Evolutionary conservation across 2,888 invertebrate species (phyloP).

Genomic region (Digitonthophagus gazella): DNA sequence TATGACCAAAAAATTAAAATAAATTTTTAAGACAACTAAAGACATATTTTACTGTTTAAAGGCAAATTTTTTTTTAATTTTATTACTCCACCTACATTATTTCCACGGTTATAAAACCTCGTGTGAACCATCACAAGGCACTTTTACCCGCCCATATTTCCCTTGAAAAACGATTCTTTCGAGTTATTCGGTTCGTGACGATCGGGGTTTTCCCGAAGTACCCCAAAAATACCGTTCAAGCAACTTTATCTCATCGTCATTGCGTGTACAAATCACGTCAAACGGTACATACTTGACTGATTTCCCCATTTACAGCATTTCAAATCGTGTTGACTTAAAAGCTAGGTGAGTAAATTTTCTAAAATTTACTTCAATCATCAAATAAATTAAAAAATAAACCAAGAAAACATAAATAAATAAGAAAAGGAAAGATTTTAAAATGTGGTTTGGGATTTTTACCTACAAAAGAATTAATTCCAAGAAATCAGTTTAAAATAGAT

Average conservation of each 20-base stretch:
- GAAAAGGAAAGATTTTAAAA: not conserved
- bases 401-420: too few species aligned
- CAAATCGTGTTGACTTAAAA: not conserved
- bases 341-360: not conserved
- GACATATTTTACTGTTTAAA: too few species aligned
- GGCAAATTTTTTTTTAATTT: too few species aligned
- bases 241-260: not conserved
- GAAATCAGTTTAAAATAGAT: not conserved
- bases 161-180: too few species aligned
- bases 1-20: too few species aligned
- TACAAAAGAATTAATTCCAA: not conserved
- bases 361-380: too few species aligned
- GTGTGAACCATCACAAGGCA: too few species aligned
- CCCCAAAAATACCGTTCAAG: not conserved
- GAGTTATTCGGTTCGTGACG: not conserved
- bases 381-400: too few species aligned
- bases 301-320: too few species aligned
- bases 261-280: not conserved
- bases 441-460: not conserved
- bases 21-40: too few species aligned
- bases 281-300: not conserved
- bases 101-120: too few species aligned
- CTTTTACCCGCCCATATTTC: not conserved
- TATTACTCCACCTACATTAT: too few species aligned
- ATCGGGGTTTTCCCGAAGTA: not conserved